Evolutionary conservation across 2,888 invertebrate genomes (phyloP).

Genomic region (Tenthredo distinguenda): DNA sequence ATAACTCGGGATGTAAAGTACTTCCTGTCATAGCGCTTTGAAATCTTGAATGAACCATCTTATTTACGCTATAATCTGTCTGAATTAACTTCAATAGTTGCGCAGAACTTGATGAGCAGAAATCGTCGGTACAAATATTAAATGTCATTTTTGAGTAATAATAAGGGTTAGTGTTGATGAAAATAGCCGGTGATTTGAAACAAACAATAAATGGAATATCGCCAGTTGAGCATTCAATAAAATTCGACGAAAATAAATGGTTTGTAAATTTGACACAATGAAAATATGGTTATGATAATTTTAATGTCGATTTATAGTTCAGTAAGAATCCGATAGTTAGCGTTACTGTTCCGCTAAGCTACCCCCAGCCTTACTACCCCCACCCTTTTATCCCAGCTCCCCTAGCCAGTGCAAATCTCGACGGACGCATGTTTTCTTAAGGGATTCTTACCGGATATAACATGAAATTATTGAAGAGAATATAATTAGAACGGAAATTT

Average conservation of each 20-base stretch:
- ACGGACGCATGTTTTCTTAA: slow-evolving; percentile 76
- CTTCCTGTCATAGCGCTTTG: slow-evolving; percentile 3
- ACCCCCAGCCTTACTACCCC: slow-evolving; percentile 71
- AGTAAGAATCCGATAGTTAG: slow-evolving; percentile 47
- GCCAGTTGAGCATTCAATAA: background rate
- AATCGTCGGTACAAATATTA: slow-evolving; percentile 5
- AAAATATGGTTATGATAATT: slow-evolving; percentile 23
- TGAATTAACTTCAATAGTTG: background rate
- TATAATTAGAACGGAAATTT: slow-evolving; percentile 1
- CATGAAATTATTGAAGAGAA: slow-evolving; percentile 65
- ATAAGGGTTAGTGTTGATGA: background rate
- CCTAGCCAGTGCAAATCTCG: slow-evolving; percentile 77
- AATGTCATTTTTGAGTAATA: background rate
- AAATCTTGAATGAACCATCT: slow-evolving; percentile 31
- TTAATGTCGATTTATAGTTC: slow-evolving; percentile 20
- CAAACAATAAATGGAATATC: background rate
- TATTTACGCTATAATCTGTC: slow-evolving; percentile 21
- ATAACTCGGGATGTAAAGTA: background rate
- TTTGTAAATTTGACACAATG: background rate
- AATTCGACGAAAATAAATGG: background rate
- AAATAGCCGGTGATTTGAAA: background rate
- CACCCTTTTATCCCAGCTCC: slow-evolving; percentile 69
- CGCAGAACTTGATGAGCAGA: slow-evolving; percentile 31
- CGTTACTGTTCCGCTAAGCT: slow-evolving; percentile 64
- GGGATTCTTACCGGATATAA: slow-evolving; percentile 73